Conservation (phyloP, 2,797 vertebrate species). For the Ptychadena robeensis region DNA sequence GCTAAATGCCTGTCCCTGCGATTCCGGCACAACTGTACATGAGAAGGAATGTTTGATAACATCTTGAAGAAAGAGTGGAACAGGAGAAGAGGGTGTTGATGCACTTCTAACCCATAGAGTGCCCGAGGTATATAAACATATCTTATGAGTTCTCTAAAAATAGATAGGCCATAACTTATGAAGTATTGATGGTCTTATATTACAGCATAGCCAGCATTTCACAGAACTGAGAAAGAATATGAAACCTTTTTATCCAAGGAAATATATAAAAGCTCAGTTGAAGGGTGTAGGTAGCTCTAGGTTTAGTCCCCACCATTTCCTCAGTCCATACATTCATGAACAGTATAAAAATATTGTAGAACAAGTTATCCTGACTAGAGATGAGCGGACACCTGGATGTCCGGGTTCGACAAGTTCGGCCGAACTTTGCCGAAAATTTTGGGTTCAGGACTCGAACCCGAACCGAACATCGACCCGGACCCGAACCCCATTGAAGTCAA, state of each 20-base stretch:
- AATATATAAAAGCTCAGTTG: not conserved
- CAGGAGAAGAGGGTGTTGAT: conserved; percentile 39
- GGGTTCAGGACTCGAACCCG: no score
- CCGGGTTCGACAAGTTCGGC: no score
- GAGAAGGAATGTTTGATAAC: conserved; percentile 52
- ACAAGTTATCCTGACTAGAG: no score
- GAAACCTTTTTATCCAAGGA: not conserved
- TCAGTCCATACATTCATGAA: no score
- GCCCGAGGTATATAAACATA: conserved; percentile 35
- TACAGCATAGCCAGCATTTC: not conserved
- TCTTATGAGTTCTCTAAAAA: conserved; percentile 40
- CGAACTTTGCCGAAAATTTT: no score
- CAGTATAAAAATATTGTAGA: no score
- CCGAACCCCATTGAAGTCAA: no score
- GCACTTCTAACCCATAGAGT: conserved; percentile 41
- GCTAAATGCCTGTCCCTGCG: conserved; percentile 43
- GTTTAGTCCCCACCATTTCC: no score
- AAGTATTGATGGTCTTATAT: not conserved
- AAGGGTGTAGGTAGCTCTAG: no score
- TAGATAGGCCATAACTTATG: conserved; percentile 38
- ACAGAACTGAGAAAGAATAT: conserved; percentile 2
- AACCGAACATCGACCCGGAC: no score
- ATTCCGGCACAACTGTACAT: conserved; percentile 45
- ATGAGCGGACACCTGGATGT: no score
- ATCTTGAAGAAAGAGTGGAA: conserved; percentile 47